Base-by-base conservation (phyloP, 1,140 invertebrate species). In the Scaptodrosophila lebanonensis region DNA sequence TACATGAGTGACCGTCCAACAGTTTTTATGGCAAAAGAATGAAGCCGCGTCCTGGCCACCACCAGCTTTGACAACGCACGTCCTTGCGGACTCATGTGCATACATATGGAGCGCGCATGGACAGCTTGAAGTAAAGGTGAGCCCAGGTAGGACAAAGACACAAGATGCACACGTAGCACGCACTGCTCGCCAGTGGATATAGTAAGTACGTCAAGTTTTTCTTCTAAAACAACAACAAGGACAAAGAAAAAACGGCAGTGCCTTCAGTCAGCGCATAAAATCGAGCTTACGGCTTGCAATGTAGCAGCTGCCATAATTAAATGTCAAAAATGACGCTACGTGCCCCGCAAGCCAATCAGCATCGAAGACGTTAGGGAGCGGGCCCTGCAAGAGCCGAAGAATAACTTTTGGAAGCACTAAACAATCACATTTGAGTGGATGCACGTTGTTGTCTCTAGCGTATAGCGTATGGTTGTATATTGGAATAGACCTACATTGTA, bases 281-380 rank as follows among this genome's bases (percentile, higher is more conserved):
- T 76, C 66, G 71, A 76, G 71, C 69, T 76, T 76, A 63, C 66
- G 66, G 73, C 71, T 69, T 57, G 49, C 43, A 62, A 45, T 42
- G 17, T 32, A 65, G 63, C 54, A 50, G 18, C 48, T 49, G 35
- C 48, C 66, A 77, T 82, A 79, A 79, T 79, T 79, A 79, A 79
- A 79, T 82, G 73, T 79, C 75, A 79, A 79, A 79, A 79, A 82
- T 79, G 73, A 79, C 61, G 73, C 60, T 79, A 79, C 73, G 73
- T 79, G 73, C 69, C 17, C 29, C 29, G 73, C 64, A 79, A 73
- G 47, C 64, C 54, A 77, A 79, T 59, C 53, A 56, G 59, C 44
- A 25, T 4, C 22, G 22, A 25, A 25, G 3, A 3, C 8, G n/a
- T 29, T 43, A 48, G 51, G 57, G 52, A 44, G 38, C 51, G 53